phyloP scores from a whole-genome alignment of 1,140 invertebrate species.

The Epicauta chinensis region DNA sequence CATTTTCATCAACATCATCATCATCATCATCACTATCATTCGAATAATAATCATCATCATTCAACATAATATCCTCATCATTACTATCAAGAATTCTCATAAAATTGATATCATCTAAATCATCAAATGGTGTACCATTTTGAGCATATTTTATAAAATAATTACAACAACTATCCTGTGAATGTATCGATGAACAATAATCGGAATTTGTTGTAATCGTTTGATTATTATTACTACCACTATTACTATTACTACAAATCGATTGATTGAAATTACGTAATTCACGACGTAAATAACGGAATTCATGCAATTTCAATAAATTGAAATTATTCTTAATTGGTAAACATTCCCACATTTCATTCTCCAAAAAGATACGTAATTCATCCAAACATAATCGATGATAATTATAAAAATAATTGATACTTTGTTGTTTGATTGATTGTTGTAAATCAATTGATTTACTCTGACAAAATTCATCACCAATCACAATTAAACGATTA shows the following conservation, averaged over 20 bases:
- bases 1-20: conserved; percentile 58
- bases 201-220: conserved; percentile 32
- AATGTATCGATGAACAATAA: conserved; percentile 55
- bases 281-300: conserved; percentile 51
- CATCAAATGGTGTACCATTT: conserved; percentile 72
- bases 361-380: conserved; percentile 90
- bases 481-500: conserved; percentile 82
- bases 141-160: conserved; percentile 59
- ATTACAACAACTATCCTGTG: conserved; percentile 57
- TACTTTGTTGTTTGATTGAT: conserved; percentile 78
- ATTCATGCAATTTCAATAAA: conserved; percentile 76
- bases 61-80: conserved; percentile 80
- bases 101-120: conserved; percentile 60
- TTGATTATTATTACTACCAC: no score
- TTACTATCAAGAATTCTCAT: conserved; percentile 35
- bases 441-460: conserved; percentile 83
- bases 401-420: conserved; percentile 83
- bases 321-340: conserved; percentile 86
- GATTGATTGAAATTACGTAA: conserved; percentile 53
- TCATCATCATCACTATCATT: conserved; percentile 75
- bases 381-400: conserved; percentile 87
- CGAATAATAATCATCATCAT: conserved; percentile 55
- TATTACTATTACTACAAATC: no score
- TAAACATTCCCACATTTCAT: conserved; percentile 93
- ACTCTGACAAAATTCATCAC: conserved; percentile 83